Evolutionary conservation across 2,888 invertebrate species (phyloP).

Genomic region (Congeria kusceri): DNA sequence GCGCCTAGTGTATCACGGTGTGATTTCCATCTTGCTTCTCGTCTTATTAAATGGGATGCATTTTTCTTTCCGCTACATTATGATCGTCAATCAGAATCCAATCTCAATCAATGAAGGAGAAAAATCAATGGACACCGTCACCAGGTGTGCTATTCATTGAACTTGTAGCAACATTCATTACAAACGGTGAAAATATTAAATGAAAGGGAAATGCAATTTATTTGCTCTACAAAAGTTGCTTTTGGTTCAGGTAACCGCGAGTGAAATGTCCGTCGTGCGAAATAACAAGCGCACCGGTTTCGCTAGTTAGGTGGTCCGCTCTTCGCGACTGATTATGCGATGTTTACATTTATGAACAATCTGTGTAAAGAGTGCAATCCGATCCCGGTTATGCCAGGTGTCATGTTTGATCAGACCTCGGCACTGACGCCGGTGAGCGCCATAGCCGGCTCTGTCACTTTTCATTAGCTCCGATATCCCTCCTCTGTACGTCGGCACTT

Average conservation of each 20-base stretch:
- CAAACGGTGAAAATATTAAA: constrained; percentile 53
- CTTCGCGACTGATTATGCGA: constrained; percentile 1
- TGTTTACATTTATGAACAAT: constrained; percentile 33
- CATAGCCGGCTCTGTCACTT: too few species aligned
- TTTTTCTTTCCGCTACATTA: constrained; percentile 40
- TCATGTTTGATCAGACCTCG: constrained; percentile 23
- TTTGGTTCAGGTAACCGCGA: constrained; percentile 35
- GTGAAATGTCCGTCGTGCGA: constrained; percentile 39
- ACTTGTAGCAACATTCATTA: constrained; percentile 48
- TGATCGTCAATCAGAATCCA: constrained; percentile 38
- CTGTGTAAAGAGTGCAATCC: constrained; percentile 18
- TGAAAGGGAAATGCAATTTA: constrained; percentile 69
- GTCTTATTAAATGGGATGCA: constrained; percentile 31
- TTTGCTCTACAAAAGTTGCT: constrained; percentile 44
- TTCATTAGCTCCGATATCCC: too few species aligned
- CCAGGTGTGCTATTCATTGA: constrained; percentile 54
- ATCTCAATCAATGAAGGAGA: constrained; percentile 37
- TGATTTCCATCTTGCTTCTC: neutral
- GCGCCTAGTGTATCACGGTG: neutral
- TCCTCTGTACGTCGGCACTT: too few species aligned
- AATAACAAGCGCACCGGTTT: constrained; percentile 41
- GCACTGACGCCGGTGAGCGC: too few species aligned
- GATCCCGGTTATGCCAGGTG: constrained; percentile 22
- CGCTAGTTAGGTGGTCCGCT: constrained; percentile 48
- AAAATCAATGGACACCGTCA: constrained; percentile 47